These are phyloP conservation scores for Nephila pilipes DNA, from an alignment of 1,140 invertebrate species.

Conservation along the genomic window DNA sequence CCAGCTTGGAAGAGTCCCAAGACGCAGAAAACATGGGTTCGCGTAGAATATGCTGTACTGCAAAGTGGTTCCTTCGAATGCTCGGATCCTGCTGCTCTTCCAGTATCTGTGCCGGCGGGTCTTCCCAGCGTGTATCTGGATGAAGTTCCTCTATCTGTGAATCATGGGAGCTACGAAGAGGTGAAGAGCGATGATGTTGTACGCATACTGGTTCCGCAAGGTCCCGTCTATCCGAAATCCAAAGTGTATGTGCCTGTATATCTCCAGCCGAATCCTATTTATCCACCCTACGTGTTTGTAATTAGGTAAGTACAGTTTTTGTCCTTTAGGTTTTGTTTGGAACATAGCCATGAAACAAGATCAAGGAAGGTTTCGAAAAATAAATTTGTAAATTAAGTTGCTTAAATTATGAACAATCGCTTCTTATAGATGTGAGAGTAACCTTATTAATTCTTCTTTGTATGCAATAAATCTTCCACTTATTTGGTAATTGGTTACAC, in stretches of 20 bases:
- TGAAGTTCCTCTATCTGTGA: constrained; percentile 87
- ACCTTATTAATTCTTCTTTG: too few species aligned
- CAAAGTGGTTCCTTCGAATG: constrained; percentile 77
- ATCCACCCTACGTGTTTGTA: constrained; percentile 88
- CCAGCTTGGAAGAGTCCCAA: constrained; percentile 82
- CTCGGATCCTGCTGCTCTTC: constrained; percentile 64
- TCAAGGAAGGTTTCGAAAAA: too few species aligned
- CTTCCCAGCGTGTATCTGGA: constrained; percentile 82
- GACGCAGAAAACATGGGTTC: constrained; percentile 87
- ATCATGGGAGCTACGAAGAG: constrained; percentile 89
- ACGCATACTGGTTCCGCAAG: constrained; percentile 92
- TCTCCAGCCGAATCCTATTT: constrained; percentile 84
- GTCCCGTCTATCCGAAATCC: constrained; percentile 92
- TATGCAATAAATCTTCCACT: too few species aligned
- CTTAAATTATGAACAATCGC: too few species aligned
- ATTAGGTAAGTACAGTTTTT: constrained; percentile 86
- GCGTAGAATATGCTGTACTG: constrained; percentile 90
- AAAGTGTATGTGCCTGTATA: constrained; percentile 92
- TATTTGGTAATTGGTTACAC: too few species aligned
- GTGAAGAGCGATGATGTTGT: constrained; percentile 89
- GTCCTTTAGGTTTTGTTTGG: not conserved
- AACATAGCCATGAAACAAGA: too few species aligned
- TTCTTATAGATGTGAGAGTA: too few species aligned
- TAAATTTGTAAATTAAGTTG: too few species aligned
- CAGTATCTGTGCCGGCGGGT: constrained; percentile 68